Base-by-base conservation (phyloP, 2,113 vertebrate species). In the Mungos mungo region DNA sequence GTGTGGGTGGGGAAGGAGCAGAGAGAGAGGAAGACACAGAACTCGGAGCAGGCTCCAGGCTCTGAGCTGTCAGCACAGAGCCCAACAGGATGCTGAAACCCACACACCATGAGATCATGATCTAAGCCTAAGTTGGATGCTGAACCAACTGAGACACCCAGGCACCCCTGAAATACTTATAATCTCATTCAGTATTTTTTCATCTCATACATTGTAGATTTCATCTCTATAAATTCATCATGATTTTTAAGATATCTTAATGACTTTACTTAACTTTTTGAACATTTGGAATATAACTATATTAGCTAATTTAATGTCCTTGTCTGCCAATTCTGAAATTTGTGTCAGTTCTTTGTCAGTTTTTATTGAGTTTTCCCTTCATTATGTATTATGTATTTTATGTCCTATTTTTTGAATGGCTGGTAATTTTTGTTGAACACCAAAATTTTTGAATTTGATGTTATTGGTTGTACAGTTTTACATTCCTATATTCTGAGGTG, bases 221-320 rank as follows among this genome's bases (percentile, higher is more conserved):
- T 95, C 16, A 82, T 65, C 54, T 80, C 38, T 82, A 1, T 92
- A 68, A 77, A 29, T 88, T 71, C 88, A 33, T 90, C 27, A 13
- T 95, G 41, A 16, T 19, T 76, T 82, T 95, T 83, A 35, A 23
- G 8, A 68, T 57, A 29, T 50, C 23, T 90, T 12, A 47, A 80
- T 92, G 33, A 33, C 5, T 65, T 93, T 93, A 27, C 65, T 88
- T 96, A 96, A 82, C 25, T 69, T 84, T 86, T 65, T 83, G 19
- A 81, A 45, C 21, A 91, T 16, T n/a, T 91, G 18, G 5, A 83
- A 76, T 91, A 54, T 7, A 85, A 35, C 86, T 84, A n/a, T 19
- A 86, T 38, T 72, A 95, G 93, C 54, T 50, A 85, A 60, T 69
- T 84, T 79, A 93, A 81, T 81, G 27, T 86, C 4, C 10, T 87